Evolutionary conservation across 1,140 invertebrate species (phyloP).

Genomic region (Atta cephalotes): DNA sequence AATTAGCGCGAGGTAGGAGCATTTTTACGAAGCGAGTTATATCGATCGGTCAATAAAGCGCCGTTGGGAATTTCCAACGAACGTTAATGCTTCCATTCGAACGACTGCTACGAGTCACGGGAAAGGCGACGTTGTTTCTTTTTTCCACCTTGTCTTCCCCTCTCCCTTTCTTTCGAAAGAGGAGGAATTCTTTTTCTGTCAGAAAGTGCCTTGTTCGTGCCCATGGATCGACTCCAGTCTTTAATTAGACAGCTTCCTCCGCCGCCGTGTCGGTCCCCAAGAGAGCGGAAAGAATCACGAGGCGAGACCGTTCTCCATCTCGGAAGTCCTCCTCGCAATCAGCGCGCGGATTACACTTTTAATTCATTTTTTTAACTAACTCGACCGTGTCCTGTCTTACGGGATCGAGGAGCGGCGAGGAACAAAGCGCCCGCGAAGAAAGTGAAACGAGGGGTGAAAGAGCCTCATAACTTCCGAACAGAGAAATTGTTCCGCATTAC

Average conservation of each 20-base stretch:
- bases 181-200: constrained; percentile 69
- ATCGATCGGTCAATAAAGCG: constrained; percentile 64
- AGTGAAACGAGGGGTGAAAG: constrained; percentile 65
- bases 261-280: constrained; percentile 76
- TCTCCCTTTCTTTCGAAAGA: constrained; percentile 25
- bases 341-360: constrained; percentile 83
- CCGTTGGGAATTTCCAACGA: constrained; percentile 57
- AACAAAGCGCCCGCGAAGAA: constrained; percentile 54
- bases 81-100: constrained; percentile 69
- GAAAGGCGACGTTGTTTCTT: constrained; percentile 49
- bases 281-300: constrained; percentile 83
- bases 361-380: constrained; percentile 83
- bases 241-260: constrained; percentile 84
- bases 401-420: constrained; percentile 48
- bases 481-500: constrained; percentile 32
- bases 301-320: constrained; percentile 79
- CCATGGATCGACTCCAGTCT: constrained; percentile 76
- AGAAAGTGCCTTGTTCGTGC: constrained; percentile 73
- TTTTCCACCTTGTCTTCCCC: constrained; percentile 26
- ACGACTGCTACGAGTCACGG: constrained; percentile 64
- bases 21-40: constrained; percentile 64
- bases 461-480: constrained; percentile 59
- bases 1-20: constrained; percentile 60
- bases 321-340: constrained; percentile 79
- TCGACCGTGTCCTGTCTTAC: constrained; percentile 70